Percentiles rank a stretch among this genome's conserved stretches.
These are phyloP conservation scores for Acanthiza pusilla DNA, from an alignment of 2,797 vertebrate species.

Conservation along the genomic window DNA sequence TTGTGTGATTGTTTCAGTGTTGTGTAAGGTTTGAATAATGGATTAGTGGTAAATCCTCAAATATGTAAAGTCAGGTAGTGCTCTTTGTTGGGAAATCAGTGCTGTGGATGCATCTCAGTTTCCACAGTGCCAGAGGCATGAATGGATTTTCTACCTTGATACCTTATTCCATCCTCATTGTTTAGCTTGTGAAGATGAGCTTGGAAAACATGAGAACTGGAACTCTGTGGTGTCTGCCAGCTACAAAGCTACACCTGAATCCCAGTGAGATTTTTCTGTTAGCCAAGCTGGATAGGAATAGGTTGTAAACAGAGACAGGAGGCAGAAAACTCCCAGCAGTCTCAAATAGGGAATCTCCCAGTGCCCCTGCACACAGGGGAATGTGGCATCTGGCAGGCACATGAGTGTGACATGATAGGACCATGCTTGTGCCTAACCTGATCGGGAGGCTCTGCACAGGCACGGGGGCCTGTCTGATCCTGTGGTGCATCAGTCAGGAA, in stretches of 20 bases:
- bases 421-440: neutral
- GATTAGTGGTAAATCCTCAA: neutral
- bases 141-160: neutral
- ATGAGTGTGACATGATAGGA: neutral
- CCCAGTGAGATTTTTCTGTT: neutral
- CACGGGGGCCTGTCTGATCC: accelerated
- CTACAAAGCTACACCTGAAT: neutral
- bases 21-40: neutral
- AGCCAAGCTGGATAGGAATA: neutral
- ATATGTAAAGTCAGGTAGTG: neutral
- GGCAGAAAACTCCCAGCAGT: conserved; percentile 56
- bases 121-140: neutral
- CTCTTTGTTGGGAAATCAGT: neutral
- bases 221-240: neutral
- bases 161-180: neutral
- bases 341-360: conserved; percentile 53
- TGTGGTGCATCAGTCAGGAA: accelerated
- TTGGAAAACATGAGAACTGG: neutral
- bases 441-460: neutral
- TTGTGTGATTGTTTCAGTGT: neutral
- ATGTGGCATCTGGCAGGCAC: neutral
- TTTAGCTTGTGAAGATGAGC: neutral
- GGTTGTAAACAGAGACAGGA: conserved; percentile 4
- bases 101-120: neutral
- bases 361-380: conserved; percentile 60